These are phyloP conservation scores for Conopomorpha cramerella DNA, from an alignment of 1,140 invertebrate genomes.

Conservation along the genomic window DNA sequence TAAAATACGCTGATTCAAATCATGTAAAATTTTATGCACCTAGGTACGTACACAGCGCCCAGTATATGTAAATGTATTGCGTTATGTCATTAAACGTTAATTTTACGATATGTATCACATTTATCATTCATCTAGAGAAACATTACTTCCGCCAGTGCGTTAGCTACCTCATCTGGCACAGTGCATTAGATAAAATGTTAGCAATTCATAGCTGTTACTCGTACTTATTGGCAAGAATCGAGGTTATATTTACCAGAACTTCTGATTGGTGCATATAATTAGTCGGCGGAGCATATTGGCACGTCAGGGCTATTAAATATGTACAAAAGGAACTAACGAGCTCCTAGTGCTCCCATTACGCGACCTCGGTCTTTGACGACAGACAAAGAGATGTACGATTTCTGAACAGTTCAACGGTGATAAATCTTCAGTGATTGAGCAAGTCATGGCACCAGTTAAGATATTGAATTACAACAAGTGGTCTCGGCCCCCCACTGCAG, in stretches of 20 bases:
- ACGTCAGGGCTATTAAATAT: constrained; percentile 30
- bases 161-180: no score
- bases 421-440: constrained; percentile 8
- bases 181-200: no score
- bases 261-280: constrained; percentile 38
- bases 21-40: no score
- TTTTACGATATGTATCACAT: no score
- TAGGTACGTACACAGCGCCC: no score
- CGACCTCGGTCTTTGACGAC: constrained; percentile 15
- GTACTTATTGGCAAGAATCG: constrained; percentile 38
- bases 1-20: no score
- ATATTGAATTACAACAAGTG: constrained; percentile 40
- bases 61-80: no score
- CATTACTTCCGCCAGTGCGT: no score
- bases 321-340: constrained; percentile 42
- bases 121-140: no score
- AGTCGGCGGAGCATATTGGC: constrained; percentile 30
- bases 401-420: constrained; percentile 8
- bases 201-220: no score
- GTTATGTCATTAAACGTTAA: no score
- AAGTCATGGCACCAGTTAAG: constrained; percentile 36
- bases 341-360: constrained; percentile 20
- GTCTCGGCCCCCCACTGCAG: constrained; percentile 65
- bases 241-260: constrained; percentile 35
- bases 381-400: constrained; percentile 9